Percentiles rank a stretch among this genome's conserved stretches.
phyloP scores from a whole-genome alignment of 2,888 invertebrate species.

The Drosophila leonis region DNA sequence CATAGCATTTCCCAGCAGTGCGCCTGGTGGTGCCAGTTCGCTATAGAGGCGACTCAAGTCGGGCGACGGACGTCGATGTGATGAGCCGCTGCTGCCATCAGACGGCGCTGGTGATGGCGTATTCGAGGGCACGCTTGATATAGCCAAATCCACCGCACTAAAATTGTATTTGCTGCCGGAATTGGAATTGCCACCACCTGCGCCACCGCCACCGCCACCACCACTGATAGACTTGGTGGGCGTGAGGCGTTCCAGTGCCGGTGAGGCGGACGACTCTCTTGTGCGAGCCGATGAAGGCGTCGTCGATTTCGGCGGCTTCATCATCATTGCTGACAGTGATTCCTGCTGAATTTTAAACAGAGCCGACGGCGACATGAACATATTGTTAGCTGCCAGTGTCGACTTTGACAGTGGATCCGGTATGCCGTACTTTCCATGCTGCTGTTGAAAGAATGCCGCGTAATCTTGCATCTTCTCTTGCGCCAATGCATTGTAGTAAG shows the following conservation, averaged over 20 bases:
- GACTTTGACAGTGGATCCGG: slow-evolving; percentile 92
- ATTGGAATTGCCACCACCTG: slow-evolving; percentile 67
- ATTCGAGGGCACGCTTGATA: slow-evolving; percentile 85
- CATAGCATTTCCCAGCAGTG: slow-evolving; percentile 59
- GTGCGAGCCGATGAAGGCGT: slow-evolving; percentile 82
- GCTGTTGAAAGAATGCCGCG: slow-evolving; percentile 86
- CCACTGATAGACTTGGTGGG: slow-evolving; percentile 81
- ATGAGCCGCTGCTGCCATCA: slow-evolving; percentile 82
- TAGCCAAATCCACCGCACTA: slow-evolving; percentile 85
- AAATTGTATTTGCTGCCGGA: slow-evolving; percentile 84
- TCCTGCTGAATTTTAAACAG: slow-evolving; percentile 89
- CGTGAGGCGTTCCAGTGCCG: slow-evolving; percentile 83
- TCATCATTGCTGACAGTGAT: slow-evolving; percentile 86
- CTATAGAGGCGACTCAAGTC: slow-evolving; percentile 84
- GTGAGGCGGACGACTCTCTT: slow-evolving; percentile 85
- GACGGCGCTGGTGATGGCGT: slow-evolving; percentile 83
- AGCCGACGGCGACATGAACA: slow-evolving; percentile 90
- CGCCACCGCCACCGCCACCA: slow-evolving; percentile 49
- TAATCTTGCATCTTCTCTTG: slow-evolving; percentile 86
- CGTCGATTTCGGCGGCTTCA: slow-evolving; percentile 86
- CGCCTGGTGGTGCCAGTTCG: slow-evolving; percentile 80
- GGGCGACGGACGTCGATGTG: slow-evolving; percentile 83
- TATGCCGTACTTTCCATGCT: slow-evolving; percentile 86
- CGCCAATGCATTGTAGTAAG: slow-evolving; percentile 84
- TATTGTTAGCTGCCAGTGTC: slow-evolving; percentile 91